Conservation (phyloP, 2,888 invertebrate species). For the Theristus sp. region DNA sequence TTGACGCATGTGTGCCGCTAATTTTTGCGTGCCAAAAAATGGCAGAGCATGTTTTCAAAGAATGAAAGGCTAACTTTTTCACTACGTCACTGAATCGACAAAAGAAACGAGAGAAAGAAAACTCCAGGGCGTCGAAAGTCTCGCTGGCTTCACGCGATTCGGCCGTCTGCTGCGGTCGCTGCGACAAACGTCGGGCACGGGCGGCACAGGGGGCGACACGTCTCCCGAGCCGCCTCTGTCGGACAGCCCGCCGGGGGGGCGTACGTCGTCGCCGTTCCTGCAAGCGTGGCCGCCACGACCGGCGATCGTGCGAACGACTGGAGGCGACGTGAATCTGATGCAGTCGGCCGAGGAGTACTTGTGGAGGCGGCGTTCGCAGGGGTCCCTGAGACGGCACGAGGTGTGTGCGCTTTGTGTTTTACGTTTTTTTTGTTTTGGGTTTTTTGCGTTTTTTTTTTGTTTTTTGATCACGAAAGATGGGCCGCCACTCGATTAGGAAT, state of each 20-base stretch:
- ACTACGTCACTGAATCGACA: too few relatives aligned
- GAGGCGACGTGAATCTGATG: neutral
- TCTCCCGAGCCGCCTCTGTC: neutral
- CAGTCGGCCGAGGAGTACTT: neutral
- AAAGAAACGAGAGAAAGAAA: too few relatives aligned
- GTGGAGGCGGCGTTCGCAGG: neutral
- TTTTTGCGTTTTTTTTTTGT: too few relatives aligned
- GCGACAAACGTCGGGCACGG: neutral
- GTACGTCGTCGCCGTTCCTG: neutral
- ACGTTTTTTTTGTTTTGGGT: neutral
- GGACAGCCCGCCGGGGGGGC: neutral
- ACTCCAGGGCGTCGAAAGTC: constrained; percentile 6
- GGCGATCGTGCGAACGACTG: neutral
- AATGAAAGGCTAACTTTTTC: too few relatives aligned
- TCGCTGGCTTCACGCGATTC: constrained; percentile 5
- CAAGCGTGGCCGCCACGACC: neutral
- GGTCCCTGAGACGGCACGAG: constrained; percentile 2
- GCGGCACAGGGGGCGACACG: neutral
- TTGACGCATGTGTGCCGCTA: too few relatives aligned
- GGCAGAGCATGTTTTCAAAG: too few relatives aligned
- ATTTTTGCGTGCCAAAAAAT: too few relatives aligned
- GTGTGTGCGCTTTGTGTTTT: neutral
- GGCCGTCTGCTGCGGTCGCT: constrained; percentile 3
- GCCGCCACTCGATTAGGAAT: too few relatives aligned
- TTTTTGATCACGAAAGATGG: too few relatives aligned